A percentile compares a stretch with the other conserved stretches of the same genome.
These are phyloP conservation scores for Aphaenogaster floridana DNA, from an alignment of 1,140 invertebrate genomes.

Conservation along the genomic window DNA sequence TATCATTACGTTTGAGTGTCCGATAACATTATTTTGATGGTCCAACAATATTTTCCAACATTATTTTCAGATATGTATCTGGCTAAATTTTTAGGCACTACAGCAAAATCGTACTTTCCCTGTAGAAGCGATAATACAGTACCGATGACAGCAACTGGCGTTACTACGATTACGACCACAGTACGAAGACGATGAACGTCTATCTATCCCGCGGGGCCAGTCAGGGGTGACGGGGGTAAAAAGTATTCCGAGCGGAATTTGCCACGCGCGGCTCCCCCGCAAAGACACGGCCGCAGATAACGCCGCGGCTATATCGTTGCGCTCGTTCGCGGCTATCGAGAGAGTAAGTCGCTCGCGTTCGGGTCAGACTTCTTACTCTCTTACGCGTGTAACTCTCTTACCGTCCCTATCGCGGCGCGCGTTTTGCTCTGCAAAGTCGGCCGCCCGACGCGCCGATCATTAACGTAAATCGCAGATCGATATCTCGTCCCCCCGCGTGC, in stretches of 20 bases:
- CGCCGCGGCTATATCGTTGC: conserved; percentile 32
- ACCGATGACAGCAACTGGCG: not conserved
- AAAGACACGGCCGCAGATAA: conserved; percentile 70
- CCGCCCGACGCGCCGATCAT: conserved; percentile 20
- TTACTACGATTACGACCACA: conserved; percentile 23
- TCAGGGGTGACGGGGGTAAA: conserved; percentile 33
- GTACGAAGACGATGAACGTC: not conserved
- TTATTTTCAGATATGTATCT: no score
- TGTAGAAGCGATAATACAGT: not conserved
- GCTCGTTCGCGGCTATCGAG: conserved; percentile 57
- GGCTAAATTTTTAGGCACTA: no score
- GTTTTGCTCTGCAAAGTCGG: conserved; percentile 12
- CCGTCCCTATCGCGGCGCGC: conserved; percentile 42
- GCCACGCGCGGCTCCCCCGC: conserved; percentile 69
- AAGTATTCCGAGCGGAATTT: conserved; percentile 74
- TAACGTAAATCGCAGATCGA: conserved; percentile 39
- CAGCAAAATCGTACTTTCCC: no score
- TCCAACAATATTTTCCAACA: no score
- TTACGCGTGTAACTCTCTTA: not conserved
- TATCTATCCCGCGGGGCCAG: not conserved
- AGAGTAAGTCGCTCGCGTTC: conserved; percentile 46
- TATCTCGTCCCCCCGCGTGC: not conserved
- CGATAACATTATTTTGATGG: no score
- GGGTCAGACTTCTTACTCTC: conserved; percentile 68
- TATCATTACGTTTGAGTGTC: no score